Conservation (phyloP, 2,888 invertebrate species). For the Lasioglossum pauxillum region DNA sequence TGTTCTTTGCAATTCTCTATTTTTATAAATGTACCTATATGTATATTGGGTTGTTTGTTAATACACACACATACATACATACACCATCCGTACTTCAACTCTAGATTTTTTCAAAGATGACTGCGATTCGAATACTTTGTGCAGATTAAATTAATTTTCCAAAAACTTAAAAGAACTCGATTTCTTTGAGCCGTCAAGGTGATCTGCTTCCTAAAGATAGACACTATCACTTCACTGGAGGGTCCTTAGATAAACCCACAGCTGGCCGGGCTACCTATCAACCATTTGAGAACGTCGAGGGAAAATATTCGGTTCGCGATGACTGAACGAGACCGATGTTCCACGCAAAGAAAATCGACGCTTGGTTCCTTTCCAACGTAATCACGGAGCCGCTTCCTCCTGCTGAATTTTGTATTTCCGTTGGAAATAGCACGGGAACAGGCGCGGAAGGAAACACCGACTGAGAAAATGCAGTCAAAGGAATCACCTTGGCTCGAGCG, state of each 20-base stretch:
- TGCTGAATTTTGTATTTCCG: slow-evolving; percentile 68
- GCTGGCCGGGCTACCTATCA: slow-evolving; percentile 21
- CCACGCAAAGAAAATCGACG: slow-evolving; percentile 50
- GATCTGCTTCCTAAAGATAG: neutral
- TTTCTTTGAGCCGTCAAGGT: neutral
- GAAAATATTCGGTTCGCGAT: slow-evolving; percentile 59
- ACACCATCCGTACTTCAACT: too few relatives aligned
- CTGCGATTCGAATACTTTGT: too few relatives aligned
- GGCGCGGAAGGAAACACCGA: slow-evolving; percentile 41
- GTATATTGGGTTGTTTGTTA: too few relatives aligned
- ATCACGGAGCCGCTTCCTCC: slow-evolving; percentile 56
- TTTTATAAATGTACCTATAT: too few relatives aligned
- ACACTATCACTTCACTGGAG: neutral
- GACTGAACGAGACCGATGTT: slow-evolving; percentile 46
- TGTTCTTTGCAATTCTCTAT: too few relatives aligned
- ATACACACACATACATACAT: too few relatives aligned
- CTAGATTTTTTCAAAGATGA: too few relatives aligned
- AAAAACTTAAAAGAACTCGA: neutral
- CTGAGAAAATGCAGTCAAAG: slow-evolving; percentile 62
- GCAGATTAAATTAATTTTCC: too few relatives aligned
- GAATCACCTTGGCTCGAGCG: slow-evolving; percentile 49
- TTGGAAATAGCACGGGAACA: slow-evolving; percentile 44
- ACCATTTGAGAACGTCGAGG: slow-evolving; percentile 47
- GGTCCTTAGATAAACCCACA: neutral
- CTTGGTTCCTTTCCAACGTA: slow-evolving; percentile 45